These are phyloP conservation scores for Hylaeus volcanicus DNA, from an alignment of 1,140 invertebrate species.

Conservation along the genomic window DNA sequence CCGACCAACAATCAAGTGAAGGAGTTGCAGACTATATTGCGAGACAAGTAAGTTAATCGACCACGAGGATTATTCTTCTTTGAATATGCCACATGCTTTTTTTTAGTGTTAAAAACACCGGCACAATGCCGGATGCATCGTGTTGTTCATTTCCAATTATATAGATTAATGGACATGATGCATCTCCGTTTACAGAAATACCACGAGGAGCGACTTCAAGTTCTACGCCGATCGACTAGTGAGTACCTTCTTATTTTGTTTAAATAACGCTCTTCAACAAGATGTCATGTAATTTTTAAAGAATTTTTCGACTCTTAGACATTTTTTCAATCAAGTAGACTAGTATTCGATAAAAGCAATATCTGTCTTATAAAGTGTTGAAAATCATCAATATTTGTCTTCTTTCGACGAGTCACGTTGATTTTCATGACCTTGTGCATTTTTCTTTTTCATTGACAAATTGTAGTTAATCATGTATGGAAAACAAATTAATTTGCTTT, in stretches of 20 bases:
- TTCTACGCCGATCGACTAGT: conserved; percentile 97
- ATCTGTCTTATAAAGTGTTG: neutral
- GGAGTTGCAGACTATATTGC: conserved; percentile 96
- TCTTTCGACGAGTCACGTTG: neutral
- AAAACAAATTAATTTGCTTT: neutral
- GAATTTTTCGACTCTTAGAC: neutral
- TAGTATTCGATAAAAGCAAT: neutral
- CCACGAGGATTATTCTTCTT: neutral
- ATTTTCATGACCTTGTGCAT: neutral
- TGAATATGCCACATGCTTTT: neutral
- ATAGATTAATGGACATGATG: conserved; percentile 20
- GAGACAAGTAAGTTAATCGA: conserved; percentile 90
- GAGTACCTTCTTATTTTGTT: conserved; percentile 67
- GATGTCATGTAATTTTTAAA: neutral
- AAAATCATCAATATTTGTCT: neutral
- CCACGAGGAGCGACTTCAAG: conserved; percentile 97
- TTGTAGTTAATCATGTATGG: neutral
- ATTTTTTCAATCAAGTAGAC: neutral
- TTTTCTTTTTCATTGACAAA: neutral
- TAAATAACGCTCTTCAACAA: neutral
- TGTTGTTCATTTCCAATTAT: neutral
- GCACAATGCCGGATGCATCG: neutral
- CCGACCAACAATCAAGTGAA: conserved; percentile 93
- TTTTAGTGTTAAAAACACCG: conserved; percentile 12
- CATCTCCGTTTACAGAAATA: conserved; percentile 87